Evolutionary conservation across 2,888 invertebrate genomes (phyloP).

Genomic region (Andrena haemorrhoa): DNA sequence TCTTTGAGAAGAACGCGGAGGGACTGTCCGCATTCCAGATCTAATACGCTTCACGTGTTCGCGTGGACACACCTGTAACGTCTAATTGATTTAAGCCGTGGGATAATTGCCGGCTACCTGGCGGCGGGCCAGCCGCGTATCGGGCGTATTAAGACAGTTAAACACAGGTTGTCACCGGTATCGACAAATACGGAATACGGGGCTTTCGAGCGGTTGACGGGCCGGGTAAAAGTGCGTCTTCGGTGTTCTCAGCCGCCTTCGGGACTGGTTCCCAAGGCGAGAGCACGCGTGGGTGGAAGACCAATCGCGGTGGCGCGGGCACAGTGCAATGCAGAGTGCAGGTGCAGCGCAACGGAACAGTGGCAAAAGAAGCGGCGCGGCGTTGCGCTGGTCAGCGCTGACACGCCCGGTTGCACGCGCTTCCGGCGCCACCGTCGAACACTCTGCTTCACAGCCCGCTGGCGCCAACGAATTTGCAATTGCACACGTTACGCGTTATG

Average conservation of each 20-base stretch:
- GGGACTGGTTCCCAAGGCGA: constrained; percentile 67
- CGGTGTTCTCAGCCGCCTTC: constrained; percentile 47
- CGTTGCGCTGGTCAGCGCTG: constrained; percentile 82
- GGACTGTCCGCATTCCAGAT: neutral
- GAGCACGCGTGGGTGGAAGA: constrained; percentile 73
- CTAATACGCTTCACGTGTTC: neutral
- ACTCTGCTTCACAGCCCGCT: constrained; percentile 35
- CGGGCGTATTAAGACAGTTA: constrained; percentile 48
- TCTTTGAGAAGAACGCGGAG: neutral
- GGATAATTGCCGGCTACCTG: constrained; percentile 34
- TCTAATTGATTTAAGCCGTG: constrained; percentile 40
- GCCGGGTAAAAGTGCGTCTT: constrained; percentile 39
- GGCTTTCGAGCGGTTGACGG: constrained; percentile 34
- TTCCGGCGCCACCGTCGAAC: constrained; percentile 79
- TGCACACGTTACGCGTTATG: constrained; percentile 22
- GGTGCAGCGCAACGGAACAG: constrained; percentile 73
- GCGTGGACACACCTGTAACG: constrained; percentile 16
- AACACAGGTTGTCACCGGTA: constrained; percentile 50
- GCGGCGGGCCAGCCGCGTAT: constrained; percentile 9
- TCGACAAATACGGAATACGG: constrained; percentile 34
- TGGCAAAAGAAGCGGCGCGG: constrained; percentile 79
- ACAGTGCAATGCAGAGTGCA: constrained; percentile 74
- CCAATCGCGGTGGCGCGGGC: constrained; percentile 72
- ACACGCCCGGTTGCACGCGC: constrained; percentile 81
- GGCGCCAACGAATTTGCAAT: constrained; percentile 56